These are phyloP conservation scores for Solenopsis fugax DNA, from an alignment of 1,140 invertebrate genomes.

Conservation along the genomic window DNA sequence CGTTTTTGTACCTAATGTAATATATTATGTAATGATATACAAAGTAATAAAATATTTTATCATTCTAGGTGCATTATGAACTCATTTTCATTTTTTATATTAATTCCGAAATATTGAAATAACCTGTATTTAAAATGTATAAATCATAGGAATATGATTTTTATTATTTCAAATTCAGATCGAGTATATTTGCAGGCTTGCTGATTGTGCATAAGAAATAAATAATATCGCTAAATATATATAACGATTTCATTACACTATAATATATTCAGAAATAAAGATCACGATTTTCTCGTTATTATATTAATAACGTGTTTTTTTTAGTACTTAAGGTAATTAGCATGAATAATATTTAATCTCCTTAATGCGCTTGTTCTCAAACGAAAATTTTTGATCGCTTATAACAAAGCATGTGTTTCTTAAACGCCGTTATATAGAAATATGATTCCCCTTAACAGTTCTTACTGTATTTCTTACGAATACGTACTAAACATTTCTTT, in stretches of 20 bases:
- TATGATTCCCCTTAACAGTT: constrained; percentile 54
- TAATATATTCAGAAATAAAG: constrained; percentile 20
- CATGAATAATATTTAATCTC: constrained; percentile 60
- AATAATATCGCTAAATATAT: constrained; percentile 5
- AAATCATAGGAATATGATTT: neutral
- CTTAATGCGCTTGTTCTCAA: constrained; percentile 56
- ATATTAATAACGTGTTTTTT: constrained; percentile 38
- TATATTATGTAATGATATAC: neutral
- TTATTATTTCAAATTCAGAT: neutral
- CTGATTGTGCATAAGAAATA: constrained; percentile 10
- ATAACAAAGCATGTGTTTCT: constrained; percentile 70
- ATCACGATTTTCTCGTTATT: neutral
- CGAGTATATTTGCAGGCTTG: neutral
- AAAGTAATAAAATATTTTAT: constrained; percentile 4
- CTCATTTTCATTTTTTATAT: constrained; percentile 13
- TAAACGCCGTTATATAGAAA: constrained; percentile 48
- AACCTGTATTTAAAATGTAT: neutral
- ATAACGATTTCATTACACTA: constrained; percentile 10
- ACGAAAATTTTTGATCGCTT: constrained; percentile 47
- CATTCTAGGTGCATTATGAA: constrained; percentile 1
- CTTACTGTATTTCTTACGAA: constrained; percentile 37
- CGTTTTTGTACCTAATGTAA: neutral
- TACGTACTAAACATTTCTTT: constrained; percentile 25
- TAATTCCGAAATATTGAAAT: neutral
- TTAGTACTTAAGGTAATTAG: constrained; percentile 65